Evolutionary conservation across 2,888 invertebrate species (phyloP).

Genomic region (Drosophila mimetica): DNA sequence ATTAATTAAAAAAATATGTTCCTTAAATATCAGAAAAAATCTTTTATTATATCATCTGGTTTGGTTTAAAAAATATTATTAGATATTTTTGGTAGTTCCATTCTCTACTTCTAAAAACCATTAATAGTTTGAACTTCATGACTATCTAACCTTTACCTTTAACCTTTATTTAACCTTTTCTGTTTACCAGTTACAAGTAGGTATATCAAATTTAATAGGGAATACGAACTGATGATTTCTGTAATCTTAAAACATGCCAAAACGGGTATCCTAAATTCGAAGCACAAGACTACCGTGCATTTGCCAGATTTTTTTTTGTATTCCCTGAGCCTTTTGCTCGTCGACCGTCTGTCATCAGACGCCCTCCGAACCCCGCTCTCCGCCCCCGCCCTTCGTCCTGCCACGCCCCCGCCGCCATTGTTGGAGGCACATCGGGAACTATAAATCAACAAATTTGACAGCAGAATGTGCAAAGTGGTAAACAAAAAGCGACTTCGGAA

Average conservation of each 20-base stretch:
- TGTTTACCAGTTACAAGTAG: no score
- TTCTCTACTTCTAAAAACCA: no score
- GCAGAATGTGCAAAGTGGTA: slow-evolving; percentile 69
- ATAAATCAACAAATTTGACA: slow-evolving; percentile 71
- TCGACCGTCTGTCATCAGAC: slow-evolving; percentile 41
- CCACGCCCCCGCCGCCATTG: slow-evolving; percentile 18
- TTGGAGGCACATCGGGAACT: slow-evolving; percentile 43
- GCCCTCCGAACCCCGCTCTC: background rate
- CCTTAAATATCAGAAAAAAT: no score
- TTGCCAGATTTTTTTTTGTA: slow-evolving; percentile 3
- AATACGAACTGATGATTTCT: background rate
- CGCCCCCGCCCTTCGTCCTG: background rate
- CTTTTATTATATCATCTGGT: no score
- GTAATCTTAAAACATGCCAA: background rate
- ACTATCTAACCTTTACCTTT: no score
- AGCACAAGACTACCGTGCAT: background rate
- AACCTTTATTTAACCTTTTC: no score
- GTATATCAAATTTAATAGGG: no score
- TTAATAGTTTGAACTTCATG: no score
- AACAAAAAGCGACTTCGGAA: slow-evolving; percentile 48
- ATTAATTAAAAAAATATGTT: no score
- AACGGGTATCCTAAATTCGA: slow-evolving; percentile 12
- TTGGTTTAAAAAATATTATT: no score
- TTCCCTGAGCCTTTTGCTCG: slow-evolving; percentile 13
- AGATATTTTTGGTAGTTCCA: no score